Conservation (phyloP, 2,888 invertebrate genomes). For the Villa cingulata region DNA sequence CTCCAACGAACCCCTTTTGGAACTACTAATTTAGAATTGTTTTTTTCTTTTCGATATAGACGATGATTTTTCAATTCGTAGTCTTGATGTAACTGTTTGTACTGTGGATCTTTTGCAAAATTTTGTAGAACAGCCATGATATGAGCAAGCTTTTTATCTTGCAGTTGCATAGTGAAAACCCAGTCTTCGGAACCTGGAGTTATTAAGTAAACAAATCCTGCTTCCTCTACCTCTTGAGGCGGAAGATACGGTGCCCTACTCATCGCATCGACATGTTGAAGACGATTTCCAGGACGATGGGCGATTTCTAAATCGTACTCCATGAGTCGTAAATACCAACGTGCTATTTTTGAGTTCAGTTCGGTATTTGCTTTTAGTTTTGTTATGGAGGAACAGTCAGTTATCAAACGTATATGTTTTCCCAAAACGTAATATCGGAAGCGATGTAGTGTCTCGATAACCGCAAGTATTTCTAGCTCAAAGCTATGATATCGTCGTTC, state of each 20-base stretch:
- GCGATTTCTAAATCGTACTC: conserved; percentile 15
- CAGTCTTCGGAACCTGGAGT: neutral
- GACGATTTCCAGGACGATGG: conserved; percentile 5
- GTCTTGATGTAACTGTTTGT: neutral
- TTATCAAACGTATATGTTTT: too few species aligned
- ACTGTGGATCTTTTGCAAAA: neutral
- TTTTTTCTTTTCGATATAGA: neutral
- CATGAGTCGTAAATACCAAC: conserved; percentile 15
- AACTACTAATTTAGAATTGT: neutral
- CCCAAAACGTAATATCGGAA: conserved; percentile 16
- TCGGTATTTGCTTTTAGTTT: conserved; percentile 1
- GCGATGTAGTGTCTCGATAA: conserved; percentile 11
- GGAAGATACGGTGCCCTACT: too few species aligned
- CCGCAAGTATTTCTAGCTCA: conserved; percentile 6
- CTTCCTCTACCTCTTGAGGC: too few species aligned
- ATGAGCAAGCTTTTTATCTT: neutral
- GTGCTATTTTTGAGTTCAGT: conserved; percentile 12
- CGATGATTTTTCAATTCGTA: neutral
- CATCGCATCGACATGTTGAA: too few species aligned
- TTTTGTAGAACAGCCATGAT: neutral
- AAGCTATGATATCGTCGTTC: conserved; percentile 9
- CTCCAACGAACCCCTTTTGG: neutral
- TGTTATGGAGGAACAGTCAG: conserved; percentile 1
- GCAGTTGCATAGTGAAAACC: neutral
- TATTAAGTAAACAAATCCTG: too few species aligned